A percentile compares a stretch with the other conserved stretches of the same genome.
Conservation (phyloP, 2,113 vertebrate species). For the Talpa occidentalis region DNA sequence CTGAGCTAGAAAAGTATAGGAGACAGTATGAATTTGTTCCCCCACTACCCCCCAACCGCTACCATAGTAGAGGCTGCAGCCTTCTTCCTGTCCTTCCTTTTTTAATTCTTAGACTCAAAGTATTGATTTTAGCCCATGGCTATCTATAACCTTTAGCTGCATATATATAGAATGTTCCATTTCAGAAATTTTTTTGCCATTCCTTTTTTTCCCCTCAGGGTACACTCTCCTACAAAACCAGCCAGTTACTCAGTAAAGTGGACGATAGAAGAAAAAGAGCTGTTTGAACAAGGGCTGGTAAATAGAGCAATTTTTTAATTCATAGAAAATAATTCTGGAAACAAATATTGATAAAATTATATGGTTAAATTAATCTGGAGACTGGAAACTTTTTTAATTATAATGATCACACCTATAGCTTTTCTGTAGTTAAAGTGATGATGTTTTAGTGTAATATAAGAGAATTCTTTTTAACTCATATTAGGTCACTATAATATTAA, state of each 20-base stretch:
- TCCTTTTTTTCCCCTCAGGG: slow-evolving; percentile 75
- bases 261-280: slow-evolving; percentile 94
- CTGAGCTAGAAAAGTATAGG: slow-evolving; percentile 8
- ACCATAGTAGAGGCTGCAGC: not conserved
- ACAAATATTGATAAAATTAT: slow-evolving; percentile 62
- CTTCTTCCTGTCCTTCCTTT: not conserved
- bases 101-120: slow-evolving; percentile 31
- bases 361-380: slow-evolving; percentile 61
- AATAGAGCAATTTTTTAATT: slow-evolving; percentile 78
- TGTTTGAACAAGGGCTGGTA: slow-evolving; percentile 97
- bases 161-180: slow-evolving; percentile 68
- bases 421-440: slow-evolving; percentile 39
- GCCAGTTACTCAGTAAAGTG: slow-evolving; percentile 89
- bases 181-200: slow-evolving; percentile 71
- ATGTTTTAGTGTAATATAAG: slow-evolving; percentile 16
- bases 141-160: slow-evolving; percentile 61
- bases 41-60: no score
- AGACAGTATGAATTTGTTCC: not conserved
- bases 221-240: slow-evolving; percentile 87
- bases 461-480: slow-evolving; percentile 37
- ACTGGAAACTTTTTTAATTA: slow-evolving; percentile 41
- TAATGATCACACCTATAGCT: not conserved
- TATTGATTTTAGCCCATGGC: slow-evolving; percentile 52
- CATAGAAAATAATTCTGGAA: slow-evolving; percentile 73
- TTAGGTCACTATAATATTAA: slow-evolving; percentile 44